Evolutionary conservation across 2,113 vertebrate genomes (phyloP).

Genomic region (Coptodon bakossiorum): DNA sequence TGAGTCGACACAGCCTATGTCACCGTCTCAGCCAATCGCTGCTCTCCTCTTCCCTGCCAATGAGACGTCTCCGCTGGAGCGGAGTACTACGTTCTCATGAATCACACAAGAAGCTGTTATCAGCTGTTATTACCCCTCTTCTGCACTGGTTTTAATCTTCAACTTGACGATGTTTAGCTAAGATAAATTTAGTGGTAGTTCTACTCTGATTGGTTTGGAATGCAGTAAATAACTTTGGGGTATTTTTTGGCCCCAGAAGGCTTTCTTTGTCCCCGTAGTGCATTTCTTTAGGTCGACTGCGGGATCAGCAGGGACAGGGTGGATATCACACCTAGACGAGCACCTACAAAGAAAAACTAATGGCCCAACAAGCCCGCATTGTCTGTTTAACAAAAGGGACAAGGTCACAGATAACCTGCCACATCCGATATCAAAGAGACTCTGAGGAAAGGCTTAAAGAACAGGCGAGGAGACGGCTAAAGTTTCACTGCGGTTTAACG

Average conservation of each 20-base stretch:
- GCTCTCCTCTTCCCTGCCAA: slow-evolving; percentile 30
- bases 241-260: background rate
- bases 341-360: slow-evolving; percentile 61
- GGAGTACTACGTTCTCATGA: slow-evolving; percentile 54
- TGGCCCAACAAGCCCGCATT: slow-evolving; percentile 49
- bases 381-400: slow-evolving; percentile 59
- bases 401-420: slow-evolving; percentile 45
- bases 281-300: background rate
- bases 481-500: background rate
- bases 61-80: slow-evolving; percentile 4
- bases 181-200: background rate
- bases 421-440: slow-evolving; percentile 47
- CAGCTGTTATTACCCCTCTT: background rate
- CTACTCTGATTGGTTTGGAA: background rate
- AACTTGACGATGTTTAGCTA: background rate
- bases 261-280: background rate
- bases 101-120: background rate
- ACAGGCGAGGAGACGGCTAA: background rate
- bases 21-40: slow-evolving; percentile 48
- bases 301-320: slow-evolving; percentile 1
- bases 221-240: background rate
- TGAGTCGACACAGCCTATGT: slow-evolving; percentile 51
- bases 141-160: background rate
- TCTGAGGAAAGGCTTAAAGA: slow-evolving; percentile 1
- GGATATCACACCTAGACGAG: slow-evolving; percentile 56